Conservation (phyloP, 1,140 invertebrate species). For the Apocrypta bakeri region DNA sequence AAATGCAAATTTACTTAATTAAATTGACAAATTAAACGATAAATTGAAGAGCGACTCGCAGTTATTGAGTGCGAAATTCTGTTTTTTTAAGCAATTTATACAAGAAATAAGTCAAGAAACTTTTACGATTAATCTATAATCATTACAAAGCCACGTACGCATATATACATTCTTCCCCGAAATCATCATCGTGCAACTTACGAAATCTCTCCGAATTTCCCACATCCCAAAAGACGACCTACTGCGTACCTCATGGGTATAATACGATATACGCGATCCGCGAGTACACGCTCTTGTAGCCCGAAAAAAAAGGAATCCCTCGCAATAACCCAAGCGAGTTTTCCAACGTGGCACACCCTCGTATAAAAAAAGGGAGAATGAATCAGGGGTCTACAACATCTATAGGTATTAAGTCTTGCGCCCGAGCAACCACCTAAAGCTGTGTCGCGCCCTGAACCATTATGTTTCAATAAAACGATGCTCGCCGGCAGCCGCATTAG, state of each 20-base stretch:
- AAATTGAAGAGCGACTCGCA: too few species aligned
- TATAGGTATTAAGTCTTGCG: constrained; percentile 19
- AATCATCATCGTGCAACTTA: background rate
- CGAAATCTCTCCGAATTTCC: background rate
- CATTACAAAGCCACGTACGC: too few species aligned
- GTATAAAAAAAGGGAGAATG: background rate
- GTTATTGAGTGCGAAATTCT: too few species aligned
- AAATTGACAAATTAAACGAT: too few species aligned
- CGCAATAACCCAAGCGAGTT: background rate
- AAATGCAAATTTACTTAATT: too few species aligned
- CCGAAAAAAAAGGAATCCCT: background rate
- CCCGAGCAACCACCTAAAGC: constrained; percentile 6
- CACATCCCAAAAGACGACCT: too few species aligned
- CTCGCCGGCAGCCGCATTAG: constrained; percentile 29
- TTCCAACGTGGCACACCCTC: background rate
- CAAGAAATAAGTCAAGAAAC: too few species aligned
- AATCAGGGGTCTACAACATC: background rate
- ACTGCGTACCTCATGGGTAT: too few species aligned
- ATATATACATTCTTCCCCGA: too few species aligned
- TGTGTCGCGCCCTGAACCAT: background rate
- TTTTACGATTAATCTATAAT: too few species aligned
- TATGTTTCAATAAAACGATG: constrained; percentile 46
- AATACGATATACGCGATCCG: background rate
- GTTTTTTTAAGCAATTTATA: too few species aligned
- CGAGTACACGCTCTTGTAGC: background rate